Evolutionary conservation across 2,797 vertebrate genomes (phyloP).

Genomic region (Octomys mimax): DNA sequence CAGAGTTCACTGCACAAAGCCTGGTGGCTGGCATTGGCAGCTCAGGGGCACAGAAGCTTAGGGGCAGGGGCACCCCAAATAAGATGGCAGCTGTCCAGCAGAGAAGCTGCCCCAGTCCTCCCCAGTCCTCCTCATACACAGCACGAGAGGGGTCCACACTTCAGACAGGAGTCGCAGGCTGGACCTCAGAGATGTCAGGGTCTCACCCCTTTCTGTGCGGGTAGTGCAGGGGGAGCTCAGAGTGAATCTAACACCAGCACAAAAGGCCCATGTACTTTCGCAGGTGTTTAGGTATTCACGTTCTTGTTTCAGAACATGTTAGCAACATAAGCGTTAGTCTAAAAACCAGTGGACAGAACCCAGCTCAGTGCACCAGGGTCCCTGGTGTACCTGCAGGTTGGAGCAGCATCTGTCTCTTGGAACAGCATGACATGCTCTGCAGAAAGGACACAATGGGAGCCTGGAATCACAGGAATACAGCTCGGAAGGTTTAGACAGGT

Average conservation of each 20-base stretch:
- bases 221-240: background rate
- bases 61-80: background rate
- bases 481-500: fast-evolving
- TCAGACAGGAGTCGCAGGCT: too few species aligned
- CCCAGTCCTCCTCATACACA: background rate
- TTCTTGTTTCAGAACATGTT: background rate
- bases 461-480: background rate
- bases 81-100: background rate
- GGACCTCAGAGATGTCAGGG: background rate
- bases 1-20: background rate
- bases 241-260: background rate
- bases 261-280: fast-evolving
- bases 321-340: background rate
- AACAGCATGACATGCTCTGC: background rate
- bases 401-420: background rate
- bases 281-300: too few species aligned
- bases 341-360: background rate
- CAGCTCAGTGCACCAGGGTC: background rate
- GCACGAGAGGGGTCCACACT: background rate
- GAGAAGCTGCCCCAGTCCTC: background rate
- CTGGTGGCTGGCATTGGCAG: too few species aligned
- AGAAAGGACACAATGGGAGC: background rate
- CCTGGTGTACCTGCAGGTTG: background rate
- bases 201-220: too few species aligned
- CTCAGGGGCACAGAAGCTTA: too few species aligned